Evolutionary conservation across 2,888 invertebrate species (phyloP).

Genomic region (Synanthedon formicaeformis): DNA sequence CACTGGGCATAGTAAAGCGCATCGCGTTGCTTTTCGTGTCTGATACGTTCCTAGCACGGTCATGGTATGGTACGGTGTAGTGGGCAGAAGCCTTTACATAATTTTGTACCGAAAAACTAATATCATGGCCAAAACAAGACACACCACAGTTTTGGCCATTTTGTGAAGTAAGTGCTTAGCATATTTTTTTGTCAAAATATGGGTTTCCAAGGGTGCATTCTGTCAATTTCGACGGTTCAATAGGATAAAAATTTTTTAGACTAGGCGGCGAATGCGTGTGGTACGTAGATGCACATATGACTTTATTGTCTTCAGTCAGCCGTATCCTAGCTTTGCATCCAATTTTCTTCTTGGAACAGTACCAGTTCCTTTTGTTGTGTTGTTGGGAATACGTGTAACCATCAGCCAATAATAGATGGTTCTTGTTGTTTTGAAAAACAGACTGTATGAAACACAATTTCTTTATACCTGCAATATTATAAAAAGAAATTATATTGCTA

Average conservation of each 20-base stretch:
- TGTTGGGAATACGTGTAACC: conserved; percentile 23
- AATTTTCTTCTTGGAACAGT: conserved; percentile 26
- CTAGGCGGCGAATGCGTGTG: conserved; percentile 14
- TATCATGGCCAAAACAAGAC: too few relatives aligned
- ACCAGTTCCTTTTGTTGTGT: conserved; percentile 22
- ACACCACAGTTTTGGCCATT: too few relatives aligned
- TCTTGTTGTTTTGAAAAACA: conserved; percentile 8
- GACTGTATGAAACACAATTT: neutral
- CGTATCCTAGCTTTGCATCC: conserved; percentile 27
- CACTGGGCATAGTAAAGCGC: too few relatives aligned
- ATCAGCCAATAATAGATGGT: conserved; percentile 19
- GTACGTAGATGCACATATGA: conserved; percentile 6
- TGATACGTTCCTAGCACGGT: too few relatives aligned
- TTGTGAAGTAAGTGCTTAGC: too few relatives aligned
- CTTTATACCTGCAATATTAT: neutral
- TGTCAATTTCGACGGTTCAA: neutral
- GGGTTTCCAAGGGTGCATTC: too few relatives aligned
- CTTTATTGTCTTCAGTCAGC: conserved; percentile 10
- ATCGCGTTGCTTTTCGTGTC: too few relatives aligned
- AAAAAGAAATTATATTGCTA: too few relatives aligned
- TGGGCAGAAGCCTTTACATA: too few relatives aligned
- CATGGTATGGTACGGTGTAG: too few relatives aligned
- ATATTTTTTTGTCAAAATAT: too few relatives aligned
- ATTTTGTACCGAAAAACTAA: too few relatives aligned
- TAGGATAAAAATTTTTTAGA: conserved; percentile 2